These are phyloP conservation scores for Oncorhynchus nerka DNA, from an alignment of 2,113 vertebrate species.

Conservation along the genomic window DNA sequence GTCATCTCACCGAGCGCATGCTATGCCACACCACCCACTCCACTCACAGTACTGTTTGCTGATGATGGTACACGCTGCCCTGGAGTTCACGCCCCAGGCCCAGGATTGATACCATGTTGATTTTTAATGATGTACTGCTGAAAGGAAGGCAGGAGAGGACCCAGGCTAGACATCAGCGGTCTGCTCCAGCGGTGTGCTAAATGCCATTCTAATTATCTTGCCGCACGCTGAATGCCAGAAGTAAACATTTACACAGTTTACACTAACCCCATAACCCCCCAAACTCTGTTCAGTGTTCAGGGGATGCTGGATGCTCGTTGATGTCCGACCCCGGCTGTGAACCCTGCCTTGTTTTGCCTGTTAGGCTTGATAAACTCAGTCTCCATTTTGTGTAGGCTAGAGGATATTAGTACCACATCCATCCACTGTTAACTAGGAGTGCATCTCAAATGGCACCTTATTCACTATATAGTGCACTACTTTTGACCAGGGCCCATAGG, in stretches of 20 bases:
- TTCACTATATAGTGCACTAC: no score
- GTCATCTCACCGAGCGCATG: conserved; percentile 52
- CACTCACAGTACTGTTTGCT: conserved; percentile 24
- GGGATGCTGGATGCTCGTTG: not conserved
- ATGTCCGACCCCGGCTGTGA: not conserved
- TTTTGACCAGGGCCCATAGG: no score
- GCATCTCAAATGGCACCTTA: not conserved
- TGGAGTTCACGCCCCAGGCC: conserved; percentile 53
- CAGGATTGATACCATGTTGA: conserved; percentile 69
- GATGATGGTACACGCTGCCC: conserved; percentile 64
- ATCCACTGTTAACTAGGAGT: not conserved
- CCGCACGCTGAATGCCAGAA: conserved; percentile 41
- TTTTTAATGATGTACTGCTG: conserved; percentile 75
- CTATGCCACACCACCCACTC: conserved; percentile 36
- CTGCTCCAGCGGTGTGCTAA: conserved; percentile 50
- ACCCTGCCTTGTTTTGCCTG: not conserved
- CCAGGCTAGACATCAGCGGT: conserved; percentile 25
- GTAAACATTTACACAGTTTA: conserved; percentile 72
- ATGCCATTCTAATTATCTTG: conserved; percentile 77
- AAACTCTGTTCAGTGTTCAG: conserved; percentile 1
- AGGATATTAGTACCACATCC: not conserved
- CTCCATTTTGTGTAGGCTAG: not conserved
- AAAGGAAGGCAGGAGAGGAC: conserved; percentile 39
- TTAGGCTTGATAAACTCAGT: not conserved
- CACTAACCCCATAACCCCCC: conserved; percentile 45